These are phyloP conservation scores for Hippocampus kuda DNA, from an alignment of 2,797 vertebrate genomes.

Conservation along the genomic window DNA sequence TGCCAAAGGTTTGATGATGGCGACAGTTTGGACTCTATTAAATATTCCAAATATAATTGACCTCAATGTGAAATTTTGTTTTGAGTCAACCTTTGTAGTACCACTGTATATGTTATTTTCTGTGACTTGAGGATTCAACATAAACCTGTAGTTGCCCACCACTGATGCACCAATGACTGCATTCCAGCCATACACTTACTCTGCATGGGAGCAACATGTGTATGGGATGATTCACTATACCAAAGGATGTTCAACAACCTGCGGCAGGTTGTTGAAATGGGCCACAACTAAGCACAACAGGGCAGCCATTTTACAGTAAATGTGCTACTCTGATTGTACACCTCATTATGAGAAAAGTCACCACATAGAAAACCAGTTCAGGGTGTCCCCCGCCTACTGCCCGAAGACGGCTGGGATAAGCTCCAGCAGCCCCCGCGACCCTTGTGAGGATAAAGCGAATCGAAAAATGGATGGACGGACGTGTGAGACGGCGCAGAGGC, in stretches of 20 bases:
- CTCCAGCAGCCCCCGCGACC: too few relatives aligned
- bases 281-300: conserved; percentile 49
- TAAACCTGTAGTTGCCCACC: conserved; percentile 41
- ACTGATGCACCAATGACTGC: conserved; percentile 46
- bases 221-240: conserved; percentile 52
- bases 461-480: too few relatives aligned
- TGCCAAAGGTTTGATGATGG: background rate
- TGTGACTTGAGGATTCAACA: background rate
- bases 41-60: background rate
- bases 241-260: conserved; percentile 50
- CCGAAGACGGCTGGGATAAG: too few relatives aligned
- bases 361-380: conserved; percentile 38
- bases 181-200: conserved; percentile 54
- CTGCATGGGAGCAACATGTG: conserved; percentile 47
- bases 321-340: conserved; percentile 43
- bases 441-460: too few relatives aligned
- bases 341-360: conserved; percentile 36
- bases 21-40: background rate
- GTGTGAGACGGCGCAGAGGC: conserved; percentile 52
- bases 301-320: conserved; percentile 52
- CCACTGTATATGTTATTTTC: background rate
- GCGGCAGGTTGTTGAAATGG: conserved; percentile 43
- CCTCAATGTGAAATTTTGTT: background rate
- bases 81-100: background rate
- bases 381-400: conserved; percentile 24